Conservation (phyloP, 2,113 vertebrate genomes). For the Corapipo altera region DNA sequence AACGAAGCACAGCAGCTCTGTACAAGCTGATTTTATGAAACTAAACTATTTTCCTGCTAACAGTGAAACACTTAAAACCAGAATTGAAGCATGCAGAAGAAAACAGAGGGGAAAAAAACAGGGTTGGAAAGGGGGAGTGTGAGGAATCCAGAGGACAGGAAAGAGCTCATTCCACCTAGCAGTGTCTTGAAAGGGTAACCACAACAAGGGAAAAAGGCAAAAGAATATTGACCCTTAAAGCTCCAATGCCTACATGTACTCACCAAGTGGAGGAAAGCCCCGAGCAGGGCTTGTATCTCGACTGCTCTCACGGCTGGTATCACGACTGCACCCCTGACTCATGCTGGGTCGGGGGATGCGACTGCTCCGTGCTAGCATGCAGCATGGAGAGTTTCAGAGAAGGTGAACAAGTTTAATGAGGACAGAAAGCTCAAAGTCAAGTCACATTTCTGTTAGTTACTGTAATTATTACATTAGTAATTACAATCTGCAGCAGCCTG, state of each 20-base stretch:
- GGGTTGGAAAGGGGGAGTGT: slow-evolving; percentile 41
- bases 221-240: slow-evolving; percentile 58
- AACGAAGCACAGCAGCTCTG: neutral
- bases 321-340: slow-evolving; percentile 99
- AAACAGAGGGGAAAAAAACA: slow-evolving; percentile 4
- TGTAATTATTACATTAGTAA: slow-evolving; percentile 71
- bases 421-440: slow-evolving; percentile 82
- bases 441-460: slow-evolving; percentile 75
- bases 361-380: slow-evolving; percentile 99
- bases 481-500: slow-evolving; percentile 36
- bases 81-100: slow-evolving; percentile 74
- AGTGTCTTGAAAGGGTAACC: slow-evolving; percentile 45
- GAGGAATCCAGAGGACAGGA: slow-evolving; percentile 40
- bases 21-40: neutral
- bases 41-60: slow-evolving; percentile 28
- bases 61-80: slow-evolving; percentile 26
- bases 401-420: slow-evolving; percentile 94
- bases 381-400: slow-evolving; percentile 94
- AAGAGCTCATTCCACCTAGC: slow-evolving; percentile 69
- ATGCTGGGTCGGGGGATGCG: slow-evolving; percentile 99
- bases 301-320: slow-evolving; percentile 99
- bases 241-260: slow-evolving; percentile 82
- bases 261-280: slow-evolving; percentile 97
- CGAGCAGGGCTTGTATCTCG: slow-evolving; percentile 98
- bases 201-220: slow-evolving; percentile 36